Conservation (phyloP, 2,797 vertebrate species). For the Mormyrus proboscirostris region DNA sequence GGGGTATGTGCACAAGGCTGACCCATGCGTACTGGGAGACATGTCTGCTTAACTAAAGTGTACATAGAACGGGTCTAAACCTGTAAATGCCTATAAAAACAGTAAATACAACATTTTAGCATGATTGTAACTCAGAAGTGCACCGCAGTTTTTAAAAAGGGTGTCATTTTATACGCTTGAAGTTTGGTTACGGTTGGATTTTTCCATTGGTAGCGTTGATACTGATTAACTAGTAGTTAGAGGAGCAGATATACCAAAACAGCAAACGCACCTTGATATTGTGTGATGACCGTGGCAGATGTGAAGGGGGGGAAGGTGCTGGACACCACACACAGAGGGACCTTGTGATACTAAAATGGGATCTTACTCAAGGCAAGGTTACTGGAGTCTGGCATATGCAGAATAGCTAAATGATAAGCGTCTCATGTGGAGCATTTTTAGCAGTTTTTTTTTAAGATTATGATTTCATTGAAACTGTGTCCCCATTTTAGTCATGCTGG, state of each 20-base stretch:
- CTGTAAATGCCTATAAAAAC: neutral
- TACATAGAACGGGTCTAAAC: neutral
- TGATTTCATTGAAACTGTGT: neutral
- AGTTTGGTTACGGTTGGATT: neutral
- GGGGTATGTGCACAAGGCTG: neutral
- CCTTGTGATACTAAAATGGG: neutral
- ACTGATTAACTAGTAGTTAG: slow-evolving; percentile 5
- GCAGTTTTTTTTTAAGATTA: neutral
- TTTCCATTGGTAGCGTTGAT: neutral
- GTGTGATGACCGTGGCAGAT: neutral
- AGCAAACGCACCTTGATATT: neutral
- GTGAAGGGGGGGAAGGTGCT: neutral
- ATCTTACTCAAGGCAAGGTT: neutral
- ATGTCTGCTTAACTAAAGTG: neutral
- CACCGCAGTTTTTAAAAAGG: neutral
- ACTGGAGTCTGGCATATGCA: neutral
- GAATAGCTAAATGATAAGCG: neutral
- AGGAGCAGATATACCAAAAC: slow-evolving; percentile 9
- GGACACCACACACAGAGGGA: neutral
- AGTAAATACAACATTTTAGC: neutral
- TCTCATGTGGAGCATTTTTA: neutral
- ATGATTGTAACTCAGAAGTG: neutral
- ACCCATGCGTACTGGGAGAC: neutral
- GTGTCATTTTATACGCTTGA: neutral
- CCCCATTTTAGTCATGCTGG: neutral